Conservation (phyloP, 2,888 invertebrate genomes). For the Corbicula japonica region DNA sequence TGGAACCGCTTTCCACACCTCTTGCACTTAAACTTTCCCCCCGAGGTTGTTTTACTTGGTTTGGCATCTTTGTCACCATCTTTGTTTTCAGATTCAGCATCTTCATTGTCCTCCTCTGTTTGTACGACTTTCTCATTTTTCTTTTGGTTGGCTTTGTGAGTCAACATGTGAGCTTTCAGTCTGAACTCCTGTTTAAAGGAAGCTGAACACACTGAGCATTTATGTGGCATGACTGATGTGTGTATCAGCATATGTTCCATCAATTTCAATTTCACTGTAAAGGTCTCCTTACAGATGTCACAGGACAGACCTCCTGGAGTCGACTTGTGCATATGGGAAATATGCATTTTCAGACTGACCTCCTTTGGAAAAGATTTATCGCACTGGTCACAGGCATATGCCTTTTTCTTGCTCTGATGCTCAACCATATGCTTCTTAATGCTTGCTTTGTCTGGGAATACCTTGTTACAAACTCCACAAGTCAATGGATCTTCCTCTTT, state of each 20-base stretch:
- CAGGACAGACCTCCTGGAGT: conserved; percentile 11
- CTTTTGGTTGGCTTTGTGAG: conserved; percentile 7
- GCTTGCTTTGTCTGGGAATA: conserved; percentile 32
- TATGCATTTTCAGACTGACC: conserved; percentile 24
- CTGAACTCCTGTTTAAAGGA: conserved; percentile 29
- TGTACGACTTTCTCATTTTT: background rate
- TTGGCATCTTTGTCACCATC: background rate
- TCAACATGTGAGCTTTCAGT: conserved; percentile 11
- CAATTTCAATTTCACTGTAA: conserved; percentile 23
- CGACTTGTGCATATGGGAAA: conserved; percentile 17
- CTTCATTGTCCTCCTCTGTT: conserved; percentile 1
- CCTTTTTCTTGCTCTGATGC: background rate
- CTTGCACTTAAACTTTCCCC: conserved; percentile 20
- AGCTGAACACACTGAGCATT: conserved; percentile 20
- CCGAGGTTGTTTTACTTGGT: too few species aligned
- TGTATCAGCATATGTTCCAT: conserved; percentile 46
- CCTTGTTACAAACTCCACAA: conserved; percentile 46
- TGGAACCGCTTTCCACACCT: conserved; percentile 35
- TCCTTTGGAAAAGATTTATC: conserved; percentile 21
- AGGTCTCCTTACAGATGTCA: conserved; percentile 37
- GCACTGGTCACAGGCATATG: conserved; percentile 30
- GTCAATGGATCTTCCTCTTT: conserved; percentile 19
- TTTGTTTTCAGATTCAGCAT: background rate
- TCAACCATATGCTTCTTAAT: conserved; percentile 23
- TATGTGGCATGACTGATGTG: conserved; percentile 37